These are phyloP conservation scores for Blomia tropicalis DNA, from an alignment of 2,888 invertebrate species.

Conservation along the genomic window DNA sequence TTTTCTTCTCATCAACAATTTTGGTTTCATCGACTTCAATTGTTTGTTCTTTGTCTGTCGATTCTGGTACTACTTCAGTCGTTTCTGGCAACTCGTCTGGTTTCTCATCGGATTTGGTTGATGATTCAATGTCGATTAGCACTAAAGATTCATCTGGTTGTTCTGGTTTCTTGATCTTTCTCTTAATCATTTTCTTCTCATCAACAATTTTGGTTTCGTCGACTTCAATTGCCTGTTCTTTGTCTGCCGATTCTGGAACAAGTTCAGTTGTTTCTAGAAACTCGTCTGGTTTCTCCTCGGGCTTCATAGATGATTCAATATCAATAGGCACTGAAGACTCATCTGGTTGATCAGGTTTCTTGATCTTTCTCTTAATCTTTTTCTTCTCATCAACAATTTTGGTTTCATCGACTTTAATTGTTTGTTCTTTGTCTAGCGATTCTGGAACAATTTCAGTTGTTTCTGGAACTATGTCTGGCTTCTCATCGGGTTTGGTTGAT, in stretches of 20 bases:
- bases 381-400: background rate
- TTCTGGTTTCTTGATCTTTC: constrained; percentile 4
- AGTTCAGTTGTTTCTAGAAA: background rate
- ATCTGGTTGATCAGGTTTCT: background rate
- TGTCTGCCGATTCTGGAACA: background rate
- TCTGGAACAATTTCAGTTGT: constrained; percentile 26
- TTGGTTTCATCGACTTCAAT: background rate
- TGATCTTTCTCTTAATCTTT: constrained; percentile 11
- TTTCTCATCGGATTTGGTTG: background rate
- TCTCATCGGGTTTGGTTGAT: constrained; percentile 23
- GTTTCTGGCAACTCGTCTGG: background rate
- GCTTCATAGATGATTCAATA: background rate
- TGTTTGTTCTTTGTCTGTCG: background rate
- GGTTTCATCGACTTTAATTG: constrained; percentile 3
- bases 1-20: background rate
- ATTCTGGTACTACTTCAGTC: background rate
- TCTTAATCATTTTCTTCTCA: background rate
- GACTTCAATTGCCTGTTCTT: background rate
- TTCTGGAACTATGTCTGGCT: constrained; percentile 23
- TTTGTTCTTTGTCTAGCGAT: constrained; percentile 14
- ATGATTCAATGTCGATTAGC: background rate
- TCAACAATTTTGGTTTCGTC: background rate
- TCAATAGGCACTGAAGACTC: background rate
- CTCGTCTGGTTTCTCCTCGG: background rate
- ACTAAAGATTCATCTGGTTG: background rate